Percentiles rank a stretch among this genome's conserved stretches.
These are phyloP conservation scores for Ischnus inquisitorius DNA, from an alignment of 2,888 invertebrate genomes.

Conservation along the genomic window DNA sequence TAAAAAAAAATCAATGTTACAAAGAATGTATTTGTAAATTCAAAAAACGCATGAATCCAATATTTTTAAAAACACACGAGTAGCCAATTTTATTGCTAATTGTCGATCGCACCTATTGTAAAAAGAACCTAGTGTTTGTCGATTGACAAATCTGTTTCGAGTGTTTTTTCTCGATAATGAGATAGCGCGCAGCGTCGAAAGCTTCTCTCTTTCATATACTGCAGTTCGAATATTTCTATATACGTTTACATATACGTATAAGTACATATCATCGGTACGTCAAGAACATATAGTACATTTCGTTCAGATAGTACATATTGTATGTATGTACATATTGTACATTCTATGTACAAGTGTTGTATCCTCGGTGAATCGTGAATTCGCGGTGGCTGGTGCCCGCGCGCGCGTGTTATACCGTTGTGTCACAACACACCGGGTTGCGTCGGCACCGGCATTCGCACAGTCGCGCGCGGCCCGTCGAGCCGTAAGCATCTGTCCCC, in stretches of 20 bases:
- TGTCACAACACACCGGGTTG: conserved; percentile 69
- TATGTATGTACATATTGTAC: background rate
- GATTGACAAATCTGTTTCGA: background rate
- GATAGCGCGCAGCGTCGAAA: background rate
- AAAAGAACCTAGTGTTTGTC: background rate
- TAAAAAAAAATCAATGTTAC: background rate
- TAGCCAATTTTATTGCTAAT: background rate
- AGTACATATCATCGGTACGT: too few relatives aligned
- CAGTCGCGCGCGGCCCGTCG: conserved; percentile 83
- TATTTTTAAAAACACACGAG: background rate
- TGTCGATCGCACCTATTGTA: background rate
- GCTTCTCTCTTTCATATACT: background rate
- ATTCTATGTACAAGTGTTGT: conserved; percentile 24
- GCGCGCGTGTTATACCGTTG: conserved; percentile 70
- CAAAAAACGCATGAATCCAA: background rate
- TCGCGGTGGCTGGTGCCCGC: conserved; percentile 57
- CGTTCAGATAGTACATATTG: background rate
- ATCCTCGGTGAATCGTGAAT: conserved; percentile 64
- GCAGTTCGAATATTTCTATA: too few relatives aligned
- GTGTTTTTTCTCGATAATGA: background rate
- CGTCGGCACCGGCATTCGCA: conserved; percentile 79
- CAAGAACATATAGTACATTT: background rate
- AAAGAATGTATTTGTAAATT: background rate
- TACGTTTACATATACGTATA: too few relatives aligned
- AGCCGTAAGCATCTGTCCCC: conserved; percentile 77